Evolutionary conservation across 2,888 invertebrate species (phyloP).

Genomic region (Lithophane semibrunnea): DNA sequence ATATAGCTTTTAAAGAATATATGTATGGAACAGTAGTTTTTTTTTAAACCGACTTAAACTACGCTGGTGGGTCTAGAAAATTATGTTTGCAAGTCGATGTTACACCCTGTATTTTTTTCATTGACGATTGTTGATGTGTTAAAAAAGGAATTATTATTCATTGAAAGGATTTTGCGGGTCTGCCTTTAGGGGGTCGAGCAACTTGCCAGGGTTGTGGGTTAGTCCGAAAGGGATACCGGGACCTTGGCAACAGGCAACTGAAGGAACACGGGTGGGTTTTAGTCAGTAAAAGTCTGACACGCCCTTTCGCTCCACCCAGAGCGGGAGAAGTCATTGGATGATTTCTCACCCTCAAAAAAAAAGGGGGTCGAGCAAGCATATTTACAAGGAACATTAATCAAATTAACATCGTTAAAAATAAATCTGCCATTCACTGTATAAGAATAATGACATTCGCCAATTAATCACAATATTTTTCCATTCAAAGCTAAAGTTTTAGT

Average conservation of each 20-base stretch:
- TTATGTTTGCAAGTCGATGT: too few species aligned
- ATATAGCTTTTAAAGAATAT: neutral
- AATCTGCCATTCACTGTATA: slow-evolving; percentile 36
- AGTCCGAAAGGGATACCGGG: too few species aligned
- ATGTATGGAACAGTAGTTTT: neutral
- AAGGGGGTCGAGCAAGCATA: too few species aligned
- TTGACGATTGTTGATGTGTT: neutral
- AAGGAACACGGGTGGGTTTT: too few species aligned
- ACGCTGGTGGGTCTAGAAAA: neutral
- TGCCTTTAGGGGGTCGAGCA: neutral
- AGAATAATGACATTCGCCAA: slow-evolving; percentile 23
- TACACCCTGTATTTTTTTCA: neutral
- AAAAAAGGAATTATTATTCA: neutral
- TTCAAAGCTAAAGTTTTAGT: neutral
- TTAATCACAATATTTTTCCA: slow-evolving; percentile 16
- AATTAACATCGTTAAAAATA: slow-evolving; percentile 13
- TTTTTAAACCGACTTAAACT: neutral
- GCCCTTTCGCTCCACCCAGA: too few species aligned
- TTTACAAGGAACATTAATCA: neutral
- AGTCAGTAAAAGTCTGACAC: too few species aligned
- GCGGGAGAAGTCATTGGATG: too few species aligned
- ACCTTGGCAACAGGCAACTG: too few species aligned
- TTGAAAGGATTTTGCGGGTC: neutral
- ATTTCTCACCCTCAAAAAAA: too few species aligned
- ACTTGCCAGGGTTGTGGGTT: too few species aligned